These are phyloP conservation scores for Eonycteris spelaea DNA, from an alignment of 2,113 vertebrate genomes.

Conservation along the genomic window DNA sequence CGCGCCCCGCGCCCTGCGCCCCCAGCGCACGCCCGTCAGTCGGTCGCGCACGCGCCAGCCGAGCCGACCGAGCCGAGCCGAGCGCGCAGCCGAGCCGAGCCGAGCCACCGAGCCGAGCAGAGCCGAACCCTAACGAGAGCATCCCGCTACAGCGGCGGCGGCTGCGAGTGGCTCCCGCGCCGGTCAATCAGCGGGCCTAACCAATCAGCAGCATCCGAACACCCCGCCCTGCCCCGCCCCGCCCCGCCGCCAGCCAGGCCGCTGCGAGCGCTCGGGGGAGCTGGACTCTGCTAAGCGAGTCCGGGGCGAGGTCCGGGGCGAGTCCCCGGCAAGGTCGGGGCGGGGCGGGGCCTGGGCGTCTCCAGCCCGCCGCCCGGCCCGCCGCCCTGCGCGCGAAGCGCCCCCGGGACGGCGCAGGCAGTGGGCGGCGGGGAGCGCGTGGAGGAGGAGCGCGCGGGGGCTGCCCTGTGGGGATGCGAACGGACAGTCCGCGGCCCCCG, in stretches of 20 bases:
- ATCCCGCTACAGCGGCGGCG: background rate
- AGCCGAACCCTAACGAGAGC: background rate
- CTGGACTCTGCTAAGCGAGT: background rate
- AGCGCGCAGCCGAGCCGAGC: slow-evolving; percentile 16
- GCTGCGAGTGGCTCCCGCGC: background rate
- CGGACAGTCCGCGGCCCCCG: background rate
- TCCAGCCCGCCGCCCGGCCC: background rate
- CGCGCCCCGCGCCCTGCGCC: slow-evolving; percentile 44
- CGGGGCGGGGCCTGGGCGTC: background rate
- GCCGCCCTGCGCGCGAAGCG: background rate
- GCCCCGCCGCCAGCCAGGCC: background rate
- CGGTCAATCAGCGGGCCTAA: background rate
- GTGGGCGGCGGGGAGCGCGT: background rate
- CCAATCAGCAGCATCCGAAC: background rate
- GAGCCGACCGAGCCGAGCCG: slow-evolving; percentile 14
- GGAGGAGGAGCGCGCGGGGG: background rate
- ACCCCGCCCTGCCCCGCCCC: background rate
- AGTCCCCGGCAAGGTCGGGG: background rate
- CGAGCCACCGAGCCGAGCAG: background rate
- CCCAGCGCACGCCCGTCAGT: slow-evolving; percentile 57
- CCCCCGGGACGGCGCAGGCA: background rate
- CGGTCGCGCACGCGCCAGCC: slow-evolving; percentile 26
- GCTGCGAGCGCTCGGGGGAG: background rate
- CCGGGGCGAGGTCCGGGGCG: background rate
- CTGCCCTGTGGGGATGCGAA: background rate